Evolutionary conservation across 2,113 vertebrate genomes (phyloP).

Genomic region (Bufo bufo): DNA sequence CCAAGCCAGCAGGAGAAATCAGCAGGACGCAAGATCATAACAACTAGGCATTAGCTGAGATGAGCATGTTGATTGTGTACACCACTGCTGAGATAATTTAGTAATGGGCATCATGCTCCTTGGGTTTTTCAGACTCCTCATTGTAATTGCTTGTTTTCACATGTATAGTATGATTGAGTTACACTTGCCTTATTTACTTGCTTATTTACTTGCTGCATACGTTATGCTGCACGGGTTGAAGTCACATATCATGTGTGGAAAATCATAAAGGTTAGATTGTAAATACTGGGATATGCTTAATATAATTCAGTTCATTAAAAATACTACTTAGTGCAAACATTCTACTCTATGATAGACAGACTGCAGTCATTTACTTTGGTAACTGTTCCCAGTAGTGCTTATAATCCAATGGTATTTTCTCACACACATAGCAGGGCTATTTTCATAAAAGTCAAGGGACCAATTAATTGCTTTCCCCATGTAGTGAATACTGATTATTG

Average conservation of each 20-base stretch:
- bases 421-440: not conserved
- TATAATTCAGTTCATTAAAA: not conserved
- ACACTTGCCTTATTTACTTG: not conserved
- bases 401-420: not conserved
- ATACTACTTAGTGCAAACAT: not conserved
- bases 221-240: not conserved
- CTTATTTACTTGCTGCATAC: not conserved
- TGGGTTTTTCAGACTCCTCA: not conserved
- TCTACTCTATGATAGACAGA: not conserved
- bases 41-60: slow-evolving; percentile 19
- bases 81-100: slow-evolving; percentile 19
- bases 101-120: not conserved
- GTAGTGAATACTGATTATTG: not conserved
- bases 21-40: slow-evolving; percentile 23
- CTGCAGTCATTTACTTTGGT: not conserved
- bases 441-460: not conserved
- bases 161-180: not conserved
- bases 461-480: not conserved
- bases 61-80: slow-evolving; percentile 10
- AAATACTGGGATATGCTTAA: not conserved
- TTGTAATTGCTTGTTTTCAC: slow-evolving; percentile 7
- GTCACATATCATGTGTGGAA: not conserved
- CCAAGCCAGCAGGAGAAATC: slow-evolving; percentile 23
- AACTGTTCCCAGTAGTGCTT: not conserved
- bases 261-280: not conserved